Evolutionary conservation across 1,140 invertebrate species (phyloP), one percentile per base, ranked within the genome.

Genomic region (Lerema accius): DNA sequence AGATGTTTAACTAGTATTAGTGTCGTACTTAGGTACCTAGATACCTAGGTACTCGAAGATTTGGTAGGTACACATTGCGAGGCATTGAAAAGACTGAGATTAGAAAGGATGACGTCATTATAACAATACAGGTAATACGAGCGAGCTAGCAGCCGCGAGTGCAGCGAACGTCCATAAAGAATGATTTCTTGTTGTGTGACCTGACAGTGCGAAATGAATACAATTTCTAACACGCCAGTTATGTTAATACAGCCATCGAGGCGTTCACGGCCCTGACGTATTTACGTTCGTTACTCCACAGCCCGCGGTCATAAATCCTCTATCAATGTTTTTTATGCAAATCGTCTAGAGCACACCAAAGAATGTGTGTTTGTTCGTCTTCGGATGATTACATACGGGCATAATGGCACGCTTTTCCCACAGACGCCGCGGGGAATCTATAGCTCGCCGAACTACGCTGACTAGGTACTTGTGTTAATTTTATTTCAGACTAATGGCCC

Each of bases 171-270:
- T 17, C 6, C 37, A 40, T 53, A 53, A 40, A 23, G 50, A 53
- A 53, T 53, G 19, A 53, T 53, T 40, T 50, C 50, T 40, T 53
- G 50, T 42, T 14, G 17, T 48, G 23, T 53, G 37, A 42, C 35
- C 35, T 42, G 35, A 42, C 49, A 51, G 23, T 53, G 50, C 37
- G 37, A 53, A 53, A 53, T 53, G 37, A 53, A 40, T 53, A 53
- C 35, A 53, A 53, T 53, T 17, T 53, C 37, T 42, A 53, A 53
- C 50, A 14, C 50, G 50, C 35, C 50, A 53, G 35, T 40, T 53
- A 53, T 53, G 37, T 40, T 53, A 53, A 53, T 53, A 53, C 23
- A 53, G 35, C 50, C 50, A 40, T 53, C 40, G 16, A 53, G 17
- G 50, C 50, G 50, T 53, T 42, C 50, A 53, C 40, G 26, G 40